phyloP scores from a whole-genome alignment of 30 jellyfish, hydroid and myxozoan genomes.

The Aurelia sp. region DNA sequence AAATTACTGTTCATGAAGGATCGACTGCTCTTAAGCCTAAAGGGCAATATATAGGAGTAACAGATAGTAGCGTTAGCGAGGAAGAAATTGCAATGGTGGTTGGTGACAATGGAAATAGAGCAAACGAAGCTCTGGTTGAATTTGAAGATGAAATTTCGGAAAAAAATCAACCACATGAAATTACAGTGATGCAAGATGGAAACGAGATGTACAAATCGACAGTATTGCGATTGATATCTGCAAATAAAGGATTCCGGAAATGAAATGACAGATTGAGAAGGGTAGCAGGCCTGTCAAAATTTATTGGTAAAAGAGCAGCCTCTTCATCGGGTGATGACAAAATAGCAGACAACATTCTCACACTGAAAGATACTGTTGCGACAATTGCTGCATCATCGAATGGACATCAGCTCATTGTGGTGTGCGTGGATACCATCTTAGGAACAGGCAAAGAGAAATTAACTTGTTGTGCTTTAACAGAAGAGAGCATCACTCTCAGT shows the following conservation, averaged over 20 bases:
- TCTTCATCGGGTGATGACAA: too few relatives aligned
- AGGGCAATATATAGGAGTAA: slow-evolving; percentile 5
- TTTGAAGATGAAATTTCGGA: neutral
- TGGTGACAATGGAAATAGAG: neutral
- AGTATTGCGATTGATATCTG: neutral
- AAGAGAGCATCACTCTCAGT: neutral
- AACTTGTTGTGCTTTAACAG: neutral
- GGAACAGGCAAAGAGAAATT: neutral
- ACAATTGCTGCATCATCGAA: neutral
- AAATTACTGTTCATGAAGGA: too few relatives aligned
- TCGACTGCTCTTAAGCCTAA: slow-evolving; percentile 2
- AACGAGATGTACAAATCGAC: neutral
- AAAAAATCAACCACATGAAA: slow-evolving; percentile 4
- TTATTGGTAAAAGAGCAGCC: too few relatives aligned
- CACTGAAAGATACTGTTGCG: slow-evolving; percentile 3
- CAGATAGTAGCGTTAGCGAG: too few relatives aligned
- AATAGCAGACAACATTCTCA: neutral
- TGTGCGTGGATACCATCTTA: neutral
- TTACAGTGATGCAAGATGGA: neutral
- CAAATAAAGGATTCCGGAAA: neutral
- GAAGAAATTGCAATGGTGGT: slow-evolving; percentile 3
- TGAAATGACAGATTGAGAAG: slow-evolving; percentile 9
- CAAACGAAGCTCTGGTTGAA: neutral
- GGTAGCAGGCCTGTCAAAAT: neutral
- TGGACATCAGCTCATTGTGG: neutral